Evolutionary conservation across 2,888 invertebrate species (phyloP), one percentile per base, ranked within the genome.

Genomic region (Leptogaster cylindrica): DNA sequence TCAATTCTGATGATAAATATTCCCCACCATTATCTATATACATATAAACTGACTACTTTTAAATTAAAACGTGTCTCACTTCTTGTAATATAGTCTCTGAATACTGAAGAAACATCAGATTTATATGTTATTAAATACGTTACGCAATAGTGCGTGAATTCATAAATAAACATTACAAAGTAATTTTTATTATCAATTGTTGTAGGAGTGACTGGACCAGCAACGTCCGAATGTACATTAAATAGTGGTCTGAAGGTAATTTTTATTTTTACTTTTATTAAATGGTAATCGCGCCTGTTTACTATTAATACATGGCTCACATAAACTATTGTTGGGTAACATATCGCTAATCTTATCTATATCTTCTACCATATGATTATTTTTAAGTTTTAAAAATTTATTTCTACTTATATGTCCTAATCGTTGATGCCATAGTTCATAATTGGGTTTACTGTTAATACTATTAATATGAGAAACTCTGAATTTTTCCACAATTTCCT

Each of bases 201-300:
- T 0, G 72, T 7, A 65, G 75, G 76, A 65, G 74, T 75, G 27
- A 78, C 75, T 20, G 76, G 76, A 0, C 75, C 76, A 70, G 75
- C 76, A 18, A 77, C 73, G 67, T 76, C 76, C 5, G 75, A 75
- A 72, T 76, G 76, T 5, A 78, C 70, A 23, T 76, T 72, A 72
- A 76, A 76, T 28, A 78, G 70, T 8, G 77, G 76, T 71, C 76
- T 71, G 71, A 27, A 74, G 72, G 69, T 76, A 27, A 44, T 65
- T 51, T 65, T 70, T 72, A 44, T 71, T 72, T 72, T 74, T 71
- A 66, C 69, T 71, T 74, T 74, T 65, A 44, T 73, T 71, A 73
- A 79, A 79, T 31, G 76, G 75, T n/a, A 75, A 66, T 70, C 77
- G 73, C n/a, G 72, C 69, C 73, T 77, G 76, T 72, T 79, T 78